phyloP scores from a whole-genome alignment of 1,140 invertebrate genomes.

The Popillia japonica region DNA sequence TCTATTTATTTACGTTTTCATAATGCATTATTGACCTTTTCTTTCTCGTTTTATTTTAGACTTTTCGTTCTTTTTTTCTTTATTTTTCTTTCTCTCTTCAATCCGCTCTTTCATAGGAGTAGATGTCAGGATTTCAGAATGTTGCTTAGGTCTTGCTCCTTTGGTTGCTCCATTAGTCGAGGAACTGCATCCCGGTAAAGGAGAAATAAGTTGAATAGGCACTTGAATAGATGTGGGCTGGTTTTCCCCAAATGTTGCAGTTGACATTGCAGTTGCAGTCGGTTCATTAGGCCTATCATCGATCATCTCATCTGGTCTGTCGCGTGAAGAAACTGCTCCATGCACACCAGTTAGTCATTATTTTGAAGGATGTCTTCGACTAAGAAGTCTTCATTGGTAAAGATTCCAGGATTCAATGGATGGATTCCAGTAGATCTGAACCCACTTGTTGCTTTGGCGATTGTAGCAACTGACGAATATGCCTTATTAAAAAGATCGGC shows the following conservation, averaged over 20 bases:
- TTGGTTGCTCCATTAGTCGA: too few species aligned
- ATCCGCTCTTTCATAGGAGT: too few species aligned
- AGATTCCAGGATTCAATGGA: constrained; percentile 51
- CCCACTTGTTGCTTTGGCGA: constrained; percentile 42
- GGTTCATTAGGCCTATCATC: too few species aligned
- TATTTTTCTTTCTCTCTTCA: too few species aligned
- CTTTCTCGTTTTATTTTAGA: too few species aligned
- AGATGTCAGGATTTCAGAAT: too few species aligned
- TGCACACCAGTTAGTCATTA: neutral
- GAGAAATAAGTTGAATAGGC: neutral
- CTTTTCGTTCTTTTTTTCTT: too few species aligned
- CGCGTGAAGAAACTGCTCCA: too few species aligned
- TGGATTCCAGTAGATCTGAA: constrained; percentile 51
- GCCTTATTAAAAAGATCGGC: constrained; percentile 46
- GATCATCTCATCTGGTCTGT: neutral
- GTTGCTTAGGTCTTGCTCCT: too few species aligned
- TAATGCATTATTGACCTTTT: too few species aligned
- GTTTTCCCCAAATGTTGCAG: neutral
- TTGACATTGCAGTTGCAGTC: neutral
- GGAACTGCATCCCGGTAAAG: neutral
- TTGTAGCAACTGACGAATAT: constrained; percentile 36
- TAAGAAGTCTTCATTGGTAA: constrained; percentile 47
- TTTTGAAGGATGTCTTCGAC: neutral
- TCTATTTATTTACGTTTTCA: neutral
- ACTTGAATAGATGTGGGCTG: too few species aligned